Percentiles rank a stretch among this genome's conserved stretches.
Conservation (phyloP, 2,888 invertebrate species). For the Microctonus aethiopoides region DNA sequence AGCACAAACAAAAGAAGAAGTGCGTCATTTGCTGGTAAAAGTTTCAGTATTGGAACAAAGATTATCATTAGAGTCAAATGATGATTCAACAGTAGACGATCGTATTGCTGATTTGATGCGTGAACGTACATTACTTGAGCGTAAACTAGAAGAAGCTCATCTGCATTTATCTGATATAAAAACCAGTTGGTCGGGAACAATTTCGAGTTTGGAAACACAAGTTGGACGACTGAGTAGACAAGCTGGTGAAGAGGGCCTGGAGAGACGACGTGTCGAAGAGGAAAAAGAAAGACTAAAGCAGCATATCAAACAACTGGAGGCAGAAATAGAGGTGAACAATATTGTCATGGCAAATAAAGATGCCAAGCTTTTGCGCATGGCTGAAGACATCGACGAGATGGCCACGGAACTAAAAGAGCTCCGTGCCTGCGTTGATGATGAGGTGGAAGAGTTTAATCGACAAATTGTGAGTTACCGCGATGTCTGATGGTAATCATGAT, state of each 20-base stretch:
- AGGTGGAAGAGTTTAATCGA: slow-evolving; percentile 65
- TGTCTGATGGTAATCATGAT: slow-evolving; percentile 36
- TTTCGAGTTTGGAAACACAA: slow-evolving; percentile 89
- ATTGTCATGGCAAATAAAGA: slow-evolving; percentile 77
- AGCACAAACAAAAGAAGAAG: slow-evolving; percentile 81
- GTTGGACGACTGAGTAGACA: slow-evolving; percentile 84
- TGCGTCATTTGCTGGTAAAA: slow-evolving; percentile 77
- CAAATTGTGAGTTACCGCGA: slow-evolving; percentile 67
- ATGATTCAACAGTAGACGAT: slow-evolving; percentile 68
- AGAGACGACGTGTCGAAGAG: slow-evolving; percentile 79
- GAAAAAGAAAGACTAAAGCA: slow-evolving; percentile 77
- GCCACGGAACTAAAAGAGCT: slow-evolving; percentile 73
- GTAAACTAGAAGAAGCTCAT: slow-evolving; percentile 85
- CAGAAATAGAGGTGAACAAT: slow-evolving; percentile 75
- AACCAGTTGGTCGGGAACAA: slow-evolving; percentile 92
- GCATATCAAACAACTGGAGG: slow-evolving; percentile 73
- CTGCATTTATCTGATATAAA: slow-evolving; percentile 90
- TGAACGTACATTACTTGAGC: slow-evolving; percentile 77
- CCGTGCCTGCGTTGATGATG: slow-evolving; percentile 65
- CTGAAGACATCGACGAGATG: slow-evolving; percentile 79
- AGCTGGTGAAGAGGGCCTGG: slow-evolving; percentile 86
- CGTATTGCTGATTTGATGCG: slow-evolving; percentile 71
- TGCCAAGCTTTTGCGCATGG: slow-evolving; percentile 78
- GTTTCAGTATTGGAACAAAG: slow-evolving; percentile 69
- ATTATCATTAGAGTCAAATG: slow-evolving; percentile 66